Percentiles rank a stretch among this genome's conserved stretches.
Conservation (phyloP, 2,113 vertebrate species). For the Gymnobelideus leadbeateri region DNA sequence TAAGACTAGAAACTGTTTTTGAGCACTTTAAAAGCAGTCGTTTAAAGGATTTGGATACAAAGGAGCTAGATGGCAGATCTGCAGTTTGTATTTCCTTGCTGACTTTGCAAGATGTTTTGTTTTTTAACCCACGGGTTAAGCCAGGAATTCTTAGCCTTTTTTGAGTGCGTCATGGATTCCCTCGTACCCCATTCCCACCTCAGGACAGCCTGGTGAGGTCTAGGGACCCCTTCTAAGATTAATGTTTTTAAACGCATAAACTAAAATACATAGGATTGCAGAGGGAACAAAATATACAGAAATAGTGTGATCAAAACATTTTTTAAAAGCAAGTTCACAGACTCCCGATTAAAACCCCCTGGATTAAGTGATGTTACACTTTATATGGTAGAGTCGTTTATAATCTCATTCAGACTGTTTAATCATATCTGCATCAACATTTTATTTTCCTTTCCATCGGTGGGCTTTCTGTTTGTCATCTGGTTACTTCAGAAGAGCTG, state of each 20-base stretch:
- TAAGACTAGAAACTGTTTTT: neutral
- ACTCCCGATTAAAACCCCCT: neutral
- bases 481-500: neutral
- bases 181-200: no score
- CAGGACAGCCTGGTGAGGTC: neutral
- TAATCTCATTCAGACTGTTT: conserved; percentile 26
- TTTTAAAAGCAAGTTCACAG: neutral
- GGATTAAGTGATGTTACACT: conserved; percentile 1
- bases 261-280: neutral
- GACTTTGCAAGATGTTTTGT: conserved; percentile 38
- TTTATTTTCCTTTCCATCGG: conserved; percentile 24
- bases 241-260: neutral
- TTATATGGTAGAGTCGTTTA: neutral
- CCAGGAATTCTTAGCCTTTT: neutral
- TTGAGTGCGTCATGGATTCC: neutral
- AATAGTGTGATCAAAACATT: neutral
- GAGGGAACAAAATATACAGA: neutral
- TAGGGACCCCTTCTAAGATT: neutral
- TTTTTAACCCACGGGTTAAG: neutral
- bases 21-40: neutral
- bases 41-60: no score
- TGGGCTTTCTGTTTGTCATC: neutral
- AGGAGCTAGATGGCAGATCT: no score
- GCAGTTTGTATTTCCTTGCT: conserved; percentile 25
- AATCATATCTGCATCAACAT: conserved; percentile 35